These are phyloP conservation scores for Babylonia areolata DNA, from an alignment of 1,140 invertebrate species.

Conservation along the genomic window DNA sequence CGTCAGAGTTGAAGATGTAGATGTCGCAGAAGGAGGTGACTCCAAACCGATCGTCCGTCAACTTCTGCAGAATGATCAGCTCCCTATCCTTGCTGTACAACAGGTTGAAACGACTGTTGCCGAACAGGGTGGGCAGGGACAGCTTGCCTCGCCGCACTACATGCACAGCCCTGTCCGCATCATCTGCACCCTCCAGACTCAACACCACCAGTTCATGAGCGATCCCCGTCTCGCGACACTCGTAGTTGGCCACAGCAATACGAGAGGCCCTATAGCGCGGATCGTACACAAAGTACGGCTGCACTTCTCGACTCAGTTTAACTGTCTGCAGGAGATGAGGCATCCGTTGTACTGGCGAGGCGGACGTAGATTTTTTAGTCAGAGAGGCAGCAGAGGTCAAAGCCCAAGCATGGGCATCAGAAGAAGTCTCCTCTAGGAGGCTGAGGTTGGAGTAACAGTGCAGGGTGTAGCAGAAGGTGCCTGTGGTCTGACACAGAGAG, in stretches of 20 bases:
- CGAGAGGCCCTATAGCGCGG: conserved; percentile 49
- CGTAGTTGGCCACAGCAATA: conserved; percentile 53
- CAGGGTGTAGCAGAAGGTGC: conserved; percentile 47
- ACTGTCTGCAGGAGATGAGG: conserved; percentile 9
- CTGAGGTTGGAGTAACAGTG: conserved; percentile 47
- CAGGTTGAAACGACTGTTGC: conserved; percentile 48
- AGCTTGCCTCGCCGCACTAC: conserved; percentile 47
- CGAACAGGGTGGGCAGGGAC: conserved; percentile 46
- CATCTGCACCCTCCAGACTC: conserved; percentile 23
- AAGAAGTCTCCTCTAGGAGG: not conserved
- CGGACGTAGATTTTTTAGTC: not conserved
- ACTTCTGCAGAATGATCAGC: conserved; percentile 53
- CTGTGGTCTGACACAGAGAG: conserved; percentile 12
- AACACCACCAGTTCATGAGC: conserved; percentile 47
- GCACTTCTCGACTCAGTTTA: conserved; percentile 50
- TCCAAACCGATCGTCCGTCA: conserved; percentile 52
- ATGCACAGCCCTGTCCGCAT: not conserved
- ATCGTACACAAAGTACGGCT: conserved; percentile 54
- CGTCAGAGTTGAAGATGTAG: conserved; percentile 53
- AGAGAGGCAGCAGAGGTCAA: not conserved
- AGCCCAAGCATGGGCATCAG: not conserved
- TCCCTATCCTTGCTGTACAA: conserved; percentile 50
- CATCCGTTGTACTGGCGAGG: not conserved
- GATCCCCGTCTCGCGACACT: conserved; percentile 32
- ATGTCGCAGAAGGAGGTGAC: conserved; percentile 51